Conservation (phyloP, 1,140 invertebrate species). For the Pachypeltis micranthus region DNA sequence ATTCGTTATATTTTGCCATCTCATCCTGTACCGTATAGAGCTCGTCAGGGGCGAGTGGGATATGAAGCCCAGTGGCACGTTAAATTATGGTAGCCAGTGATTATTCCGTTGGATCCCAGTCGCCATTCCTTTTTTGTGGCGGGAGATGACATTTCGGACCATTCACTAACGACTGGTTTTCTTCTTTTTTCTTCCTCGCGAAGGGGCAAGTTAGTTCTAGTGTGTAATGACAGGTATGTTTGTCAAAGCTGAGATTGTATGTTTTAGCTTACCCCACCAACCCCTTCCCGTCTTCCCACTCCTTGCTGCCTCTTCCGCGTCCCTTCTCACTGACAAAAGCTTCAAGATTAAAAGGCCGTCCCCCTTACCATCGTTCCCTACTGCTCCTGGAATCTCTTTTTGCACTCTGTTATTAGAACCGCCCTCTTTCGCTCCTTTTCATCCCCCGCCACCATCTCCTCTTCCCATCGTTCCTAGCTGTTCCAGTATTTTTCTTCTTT, state of each 20-base stretch:
- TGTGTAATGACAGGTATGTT: not conserved
- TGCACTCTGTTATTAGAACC: slow-evolving; percentile 5
- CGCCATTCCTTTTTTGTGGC: no score
- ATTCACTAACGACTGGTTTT: no score
- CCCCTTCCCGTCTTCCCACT: not conserved
- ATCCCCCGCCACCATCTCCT: not conserved
- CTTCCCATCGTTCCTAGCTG: not conserved
- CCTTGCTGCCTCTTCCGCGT: not conserved
- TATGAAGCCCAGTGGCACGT: no score
- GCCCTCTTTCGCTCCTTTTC: not conserved
- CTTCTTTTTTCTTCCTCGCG: not conserved
- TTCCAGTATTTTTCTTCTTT: not conserved
- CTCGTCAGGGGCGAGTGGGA: no score
- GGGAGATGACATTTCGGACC: no score
- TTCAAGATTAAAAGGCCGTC: slow-evolving; percentile 2
- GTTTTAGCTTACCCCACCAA: not conserved
- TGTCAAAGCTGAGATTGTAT: slow-evolving; percentile 1
- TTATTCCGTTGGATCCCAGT: no score
- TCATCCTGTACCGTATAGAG: no score
- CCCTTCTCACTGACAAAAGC: slow-evolving; percentile 2
- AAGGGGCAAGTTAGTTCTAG: not conserved
- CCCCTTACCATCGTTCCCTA: not conserved
- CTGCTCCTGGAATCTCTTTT: not conserved
- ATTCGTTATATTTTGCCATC: no score
- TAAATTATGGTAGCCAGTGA: no score